A percentile compares a stretch with the other conserved stretches of the same genome.
These are phyloP conservation scores for Momotus momota DNA, from an alignment of 2,797 vertebrate genomes.

Conservation along the genomic window DNA sequence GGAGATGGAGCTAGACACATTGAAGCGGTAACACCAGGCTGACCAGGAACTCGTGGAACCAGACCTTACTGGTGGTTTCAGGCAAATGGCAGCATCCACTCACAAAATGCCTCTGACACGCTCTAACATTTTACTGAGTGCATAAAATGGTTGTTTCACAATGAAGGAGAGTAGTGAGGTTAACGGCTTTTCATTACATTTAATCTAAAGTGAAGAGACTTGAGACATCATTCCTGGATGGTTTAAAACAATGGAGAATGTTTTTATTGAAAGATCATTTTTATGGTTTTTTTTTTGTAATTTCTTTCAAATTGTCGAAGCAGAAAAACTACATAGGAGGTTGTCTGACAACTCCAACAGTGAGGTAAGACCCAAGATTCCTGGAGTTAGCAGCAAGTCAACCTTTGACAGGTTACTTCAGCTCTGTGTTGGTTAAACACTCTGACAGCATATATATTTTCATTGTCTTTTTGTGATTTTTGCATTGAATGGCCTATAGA, in stretches of 20 bases:
- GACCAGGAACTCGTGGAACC: accelerated
- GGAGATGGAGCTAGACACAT: not conserved
- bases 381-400: not conserved
- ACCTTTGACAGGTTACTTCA: not conserved
- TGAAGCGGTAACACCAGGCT: not conserved
- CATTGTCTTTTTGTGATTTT: not conserved
- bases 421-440: not conserved
- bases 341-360: not conserved
- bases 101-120: accelerated
- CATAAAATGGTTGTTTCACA: not conserved
- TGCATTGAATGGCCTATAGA: not conserved
- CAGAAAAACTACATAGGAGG: not conserved
- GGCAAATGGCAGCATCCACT: not conserved
- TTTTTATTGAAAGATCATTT: not conserved
- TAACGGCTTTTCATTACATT: not conserved
- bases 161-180: not conserved
- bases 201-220: not conserved
- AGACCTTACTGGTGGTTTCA: not conserved
- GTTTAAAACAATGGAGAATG: not conserved
- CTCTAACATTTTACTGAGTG: not conserved
- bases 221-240: not conserved
- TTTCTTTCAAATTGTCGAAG: not conserved
- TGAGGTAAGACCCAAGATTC: not conserved
- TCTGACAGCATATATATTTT: not conserved
- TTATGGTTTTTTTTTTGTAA: not conserved